Base-by-base conservation (phyloP, 2,888 invertebrate genomes). In the Sphaeridia pumilis region DNA sequence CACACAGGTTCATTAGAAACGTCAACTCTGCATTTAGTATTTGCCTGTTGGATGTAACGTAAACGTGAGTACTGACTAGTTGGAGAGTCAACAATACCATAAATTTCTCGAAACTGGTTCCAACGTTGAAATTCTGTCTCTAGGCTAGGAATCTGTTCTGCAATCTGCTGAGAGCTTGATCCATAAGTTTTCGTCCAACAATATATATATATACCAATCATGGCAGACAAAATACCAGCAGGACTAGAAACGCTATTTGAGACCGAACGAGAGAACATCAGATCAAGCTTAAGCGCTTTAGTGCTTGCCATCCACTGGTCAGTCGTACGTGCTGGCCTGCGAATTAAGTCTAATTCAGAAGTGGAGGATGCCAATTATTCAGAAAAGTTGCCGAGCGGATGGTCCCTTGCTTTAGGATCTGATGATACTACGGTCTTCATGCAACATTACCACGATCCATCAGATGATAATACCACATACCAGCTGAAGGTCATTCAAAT, bases 271-370 rank as follows among this genome's bases (percentile, higher is more conserved):
- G 49, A 34, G 2, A 56, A 55, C 25, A 26, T 63, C 2, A 46
- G 28, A 34, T 56, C 52, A n/a, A 26, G 52, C 1, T 44, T 60
- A 25, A 56, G 59, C 25, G 60, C 59, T 3, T 55, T 63, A 12
- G 50, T 57, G 1, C 49, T 63, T 3, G 53, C 59, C 2, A 49
- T 63, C 3, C 63, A 63, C 52, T 63, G 60, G 63, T 43, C 58
- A 4, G 49, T 60, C 1, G 52, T 59, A 1, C 49, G 63, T 21
- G 57, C 58, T n/a, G 63, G 63, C 5, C 52, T 63, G 4, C 58
- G 59, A 12, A 42, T 59, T n/a, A 14, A 3, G 4, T 38, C 49
- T 20, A n/a, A 25, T 1, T 7, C 36, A 27, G 36, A 34, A 22
- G 50, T 31, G 17, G 41, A 49, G 1, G 50, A 52, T 25, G 47